A percentile compares a stretch with the other conserved stretches of the same genome.
These are phyloP conservation scores for Lepidochrysops patricia DNA, from an alignment of 2,888 invertebrate species.

Conservation along the genomic window DNA sequence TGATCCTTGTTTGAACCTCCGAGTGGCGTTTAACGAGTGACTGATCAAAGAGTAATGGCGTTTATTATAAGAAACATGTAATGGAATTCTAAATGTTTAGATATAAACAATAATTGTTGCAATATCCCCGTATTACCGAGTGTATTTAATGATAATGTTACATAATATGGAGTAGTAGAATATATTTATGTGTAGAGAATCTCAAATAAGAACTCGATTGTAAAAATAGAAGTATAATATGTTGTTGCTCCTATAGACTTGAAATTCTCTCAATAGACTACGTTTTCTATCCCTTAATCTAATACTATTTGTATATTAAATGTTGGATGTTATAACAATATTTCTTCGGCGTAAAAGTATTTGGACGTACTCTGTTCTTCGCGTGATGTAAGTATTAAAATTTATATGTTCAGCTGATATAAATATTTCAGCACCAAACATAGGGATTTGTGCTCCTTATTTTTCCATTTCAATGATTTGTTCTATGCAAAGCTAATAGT, in stretches of 20 bases:
- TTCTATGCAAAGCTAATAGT: too few species aligned
- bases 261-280: not conserved
- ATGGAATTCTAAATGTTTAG: slow-evolving; percentile 33
- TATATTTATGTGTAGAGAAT: slow-evolving; percentile 34
- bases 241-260: slow-evolving; percentile 11
- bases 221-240: slow-evolving; percentile 14
- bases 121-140: slow-evolving; percentile 20
- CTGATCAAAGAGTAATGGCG: slow-evolving; percentile 26
- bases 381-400: not conserved
- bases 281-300: slow-evolving; percentile 2
- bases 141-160: slow-evolving; percentile 20
- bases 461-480: too few species aligned
- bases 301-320: slow-evolving; percentile 6
- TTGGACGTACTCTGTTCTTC: not conserved
- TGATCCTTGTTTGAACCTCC: slow-evolving; percentile 20
- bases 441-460: too few species aligned
- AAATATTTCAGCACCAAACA: too few species aligned
- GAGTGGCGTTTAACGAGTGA: slow-evolving; percentile 24
- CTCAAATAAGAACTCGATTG: slow-evolving; percentile 30
- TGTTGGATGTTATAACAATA: slow-evolving; percentile 10
- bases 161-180: slow-evolving; percentile 26
- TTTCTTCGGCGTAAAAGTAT: not conserved
- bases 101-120: slow-evolving; percentile 24
- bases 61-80: slow-evolving; percentile 24
- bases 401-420: not conserved